Percentiles rank a stretch among this genome's conserved stretches.
phyloP scores from a whole-genome alignment of 92 coral and sea anemone species.

The Porites rus region DNA sequence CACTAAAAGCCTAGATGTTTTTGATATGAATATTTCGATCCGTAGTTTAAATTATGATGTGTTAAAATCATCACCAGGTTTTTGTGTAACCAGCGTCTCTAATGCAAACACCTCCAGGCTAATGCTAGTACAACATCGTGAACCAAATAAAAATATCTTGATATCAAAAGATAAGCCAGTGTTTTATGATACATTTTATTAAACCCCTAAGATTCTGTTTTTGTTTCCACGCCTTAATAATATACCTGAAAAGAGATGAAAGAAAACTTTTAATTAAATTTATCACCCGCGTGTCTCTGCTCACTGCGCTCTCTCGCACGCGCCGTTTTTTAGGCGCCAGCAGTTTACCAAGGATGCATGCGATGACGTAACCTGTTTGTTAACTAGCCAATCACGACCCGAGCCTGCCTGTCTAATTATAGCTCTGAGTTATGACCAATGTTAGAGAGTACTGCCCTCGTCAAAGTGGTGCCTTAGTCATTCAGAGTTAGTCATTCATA shows the following conservation, averaged over 20 bases:
- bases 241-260: constrained; percentile 27
- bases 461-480: constrained; percentile 48
- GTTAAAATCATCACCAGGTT: not conserved
- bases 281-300: constrained; percentile 33
- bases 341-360: constrained; percentile 72
- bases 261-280: constrained; percentile 42
- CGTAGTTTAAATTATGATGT: constrained; percentile 32
- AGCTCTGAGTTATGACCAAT: constrained; percentile 54
- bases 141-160: not conserved
- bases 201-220: constrained; percentile 20
- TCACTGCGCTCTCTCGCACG: constrained; percentile 40
- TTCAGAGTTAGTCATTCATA: constrained; percentile 9
- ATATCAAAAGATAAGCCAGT: constrained; percentile 17
- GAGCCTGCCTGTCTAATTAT: constrained; percentile 65
- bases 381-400: constrained; percentile 78
- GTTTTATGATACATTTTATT: constrained; percentile 18
- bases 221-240: constrained; percentile 41
- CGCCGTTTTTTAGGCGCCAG: constrained; percentile 73
- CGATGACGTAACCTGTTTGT: constrained; percentile 78
- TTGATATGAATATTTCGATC: constrained; percentile 7
- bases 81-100: not conserved
- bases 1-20: not conserved
- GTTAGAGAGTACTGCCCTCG: constrained; percentile 44
- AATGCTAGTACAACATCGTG: not conserved
- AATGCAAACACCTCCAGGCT: not conserved